Conservation (phyloP, 2,888 invertebrate species). For the Glaucopsyche alexis region DNA sequence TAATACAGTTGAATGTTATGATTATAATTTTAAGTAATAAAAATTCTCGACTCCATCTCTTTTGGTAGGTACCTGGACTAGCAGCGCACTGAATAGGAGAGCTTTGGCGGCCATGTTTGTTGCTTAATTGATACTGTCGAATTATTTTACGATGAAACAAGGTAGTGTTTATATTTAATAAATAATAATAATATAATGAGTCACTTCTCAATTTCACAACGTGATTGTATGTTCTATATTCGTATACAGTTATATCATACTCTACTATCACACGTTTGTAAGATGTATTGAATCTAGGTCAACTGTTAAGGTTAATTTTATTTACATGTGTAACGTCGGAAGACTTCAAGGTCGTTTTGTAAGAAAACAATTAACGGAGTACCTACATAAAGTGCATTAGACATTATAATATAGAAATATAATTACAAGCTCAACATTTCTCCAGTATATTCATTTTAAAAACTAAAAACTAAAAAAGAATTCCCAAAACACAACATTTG, state of each 20-base stretch:
- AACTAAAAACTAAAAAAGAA: too few species aligned
- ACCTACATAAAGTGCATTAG: too few species aligned
- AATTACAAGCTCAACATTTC: too few species aligned
- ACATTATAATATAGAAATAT: too few species aligned
- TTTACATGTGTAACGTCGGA: too few species aligned
- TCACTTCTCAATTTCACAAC: not conserved
- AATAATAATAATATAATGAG: not conserved
- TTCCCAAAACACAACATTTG: too few species aligned
- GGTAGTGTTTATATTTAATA: not conserved
- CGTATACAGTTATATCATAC: not conserved
- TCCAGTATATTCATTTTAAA: too few species aligned
- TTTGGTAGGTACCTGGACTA: conserved; percentile 12
- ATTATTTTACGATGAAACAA: not conserved
- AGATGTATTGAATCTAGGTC: not conserved
- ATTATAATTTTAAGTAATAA: not conserved
- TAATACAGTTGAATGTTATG: not conserved
- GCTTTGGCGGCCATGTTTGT: conserved; percentile 22
- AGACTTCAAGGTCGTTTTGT: too few species aligned
- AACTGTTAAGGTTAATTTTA: not conserved
- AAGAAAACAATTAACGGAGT: too few species aligned
- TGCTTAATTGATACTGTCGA: not conserved
- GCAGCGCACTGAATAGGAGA: not conserved
- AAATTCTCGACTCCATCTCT: not conserved
- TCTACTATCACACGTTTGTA: not conserved
- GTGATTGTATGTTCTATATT: not conserved